Conservation (phyloP, 2,797 vertebrate species). For the Cryptoblepharus egeriae region DNA sequence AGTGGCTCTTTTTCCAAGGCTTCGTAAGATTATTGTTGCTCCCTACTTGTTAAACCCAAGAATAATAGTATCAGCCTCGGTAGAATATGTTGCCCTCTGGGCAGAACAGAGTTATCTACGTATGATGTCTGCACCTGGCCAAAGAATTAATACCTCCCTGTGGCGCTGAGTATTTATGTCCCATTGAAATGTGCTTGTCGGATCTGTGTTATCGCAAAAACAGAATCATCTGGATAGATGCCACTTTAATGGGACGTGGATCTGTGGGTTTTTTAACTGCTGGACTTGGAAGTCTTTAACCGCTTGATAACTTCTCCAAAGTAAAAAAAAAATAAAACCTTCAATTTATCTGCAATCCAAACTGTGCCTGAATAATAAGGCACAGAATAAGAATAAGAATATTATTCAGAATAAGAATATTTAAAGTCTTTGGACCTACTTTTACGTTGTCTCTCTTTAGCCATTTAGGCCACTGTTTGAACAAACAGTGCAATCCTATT, state of each 20-base stretch:
- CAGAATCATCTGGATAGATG: neutral
- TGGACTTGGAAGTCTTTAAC: neutral
- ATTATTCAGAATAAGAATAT: slow-evolving; percentile 3
- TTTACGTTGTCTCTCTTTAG: neutral
- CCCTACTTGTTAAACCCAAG: neutral
- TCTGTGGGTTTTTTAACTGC: neutral
- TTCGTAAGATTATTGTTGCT: neutral
- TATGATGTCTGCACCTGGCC: neutral
- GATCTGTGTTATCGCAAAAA: neutral
- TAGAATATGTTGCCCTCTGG: neutral
- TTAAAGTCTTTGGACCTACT: neutral
- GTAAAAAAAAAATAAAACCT: neutral
- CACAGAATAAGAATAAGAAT: neutral
- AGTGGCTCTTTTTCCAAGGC: neutral
- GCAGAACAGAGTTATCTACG: neutral
- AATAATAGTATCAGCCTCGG: neutral
- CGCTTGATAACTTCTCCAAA: neutral
- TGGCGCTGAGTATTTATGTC: neutral
- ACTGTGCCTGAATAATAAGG: too few species aligned
- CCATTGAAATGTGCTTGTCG: neutral
- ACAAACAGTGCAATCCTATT: too few species aligned
- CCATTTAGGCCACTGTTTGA: neutral
- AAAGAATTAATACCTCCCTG: neutral
- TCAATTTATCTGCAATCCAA: too few species aligned
- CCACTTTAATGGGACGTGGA: neutral